Percentiles rank a stretch among this genome's conserved stretches.
phyloP scores from a whole-genome alignment of 2,888 invertebrate species.

The Synergus umbraculus region DNA sequence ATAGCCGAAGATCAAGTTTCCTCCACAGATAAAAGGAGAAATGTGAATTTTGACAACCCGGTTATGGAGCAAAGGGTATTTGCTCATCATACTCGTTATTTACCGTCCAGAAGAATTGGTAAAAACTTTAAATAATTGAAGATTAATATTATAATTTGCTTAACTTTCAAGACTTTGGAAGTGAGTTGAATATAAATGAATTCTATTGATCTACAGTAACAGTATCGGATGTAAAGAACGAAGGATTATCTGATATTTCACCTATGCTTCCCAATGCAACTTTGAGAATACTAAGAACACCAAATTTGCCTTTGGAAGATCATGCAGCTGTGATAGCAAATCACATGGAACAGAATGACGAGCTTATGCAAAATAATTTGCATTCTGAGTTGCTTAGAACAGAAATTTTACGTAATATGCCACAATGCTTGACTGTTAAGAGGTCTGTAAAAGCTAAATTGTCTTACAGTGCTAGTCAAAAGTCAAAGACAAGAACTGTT shows the following conservation, averaged over 20 bases:
- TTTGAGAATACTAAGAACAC: slow-evolving; percentile 44
- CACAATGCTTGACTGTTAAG: slow-evolving; percentile 85
- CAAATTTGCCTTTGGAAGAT: slow-evolving; percentile 69
- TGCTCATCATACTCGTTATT: slow-evolving; percentile 23
- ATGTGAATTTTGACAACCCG: not conserved
- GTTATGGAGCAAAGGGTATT: slow-evolving; percentile 21
- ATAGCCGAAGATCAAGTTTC: not conserved
- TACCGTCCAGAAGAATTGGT: slow-evolving; percentile 34
- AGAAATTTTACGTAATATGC: slow-evolving; percentile 84
- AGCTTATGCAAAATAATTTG: slow-evolving; percentile 83
- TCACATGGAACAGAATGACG: slow-evolving; percentile 83
- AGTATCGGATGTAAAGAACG: not conserved
- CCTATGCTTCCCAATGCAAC: slow-evolving; percentile 22
- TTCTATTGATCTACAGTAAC: slow-evolving; percentile 6
- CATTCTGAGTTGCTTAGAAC: slow-evolving; percentile 82
- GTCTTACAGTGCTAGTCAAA: slow-evolving; percentile 80
- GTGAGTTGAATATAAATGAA: not conserved
- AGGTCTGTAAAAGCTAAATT: slow-evolving; percentile 83
- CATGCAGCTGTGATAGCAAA: slow-evolving; percentile 82
- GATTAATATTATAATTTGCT: not conserved
- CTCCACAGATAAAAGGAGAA: not conserved
- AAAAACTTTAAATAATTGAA: not conserved
- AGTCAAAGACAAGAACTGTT: slow-evolving; percentile 78
- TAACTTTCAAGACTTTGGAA: not conserved
- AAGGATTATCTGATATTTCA: slow-evolving; percentile 12